Base-by-base conservation (phyloP, 2,113 vertebrate species). In the Hassar affinis region DNA sequence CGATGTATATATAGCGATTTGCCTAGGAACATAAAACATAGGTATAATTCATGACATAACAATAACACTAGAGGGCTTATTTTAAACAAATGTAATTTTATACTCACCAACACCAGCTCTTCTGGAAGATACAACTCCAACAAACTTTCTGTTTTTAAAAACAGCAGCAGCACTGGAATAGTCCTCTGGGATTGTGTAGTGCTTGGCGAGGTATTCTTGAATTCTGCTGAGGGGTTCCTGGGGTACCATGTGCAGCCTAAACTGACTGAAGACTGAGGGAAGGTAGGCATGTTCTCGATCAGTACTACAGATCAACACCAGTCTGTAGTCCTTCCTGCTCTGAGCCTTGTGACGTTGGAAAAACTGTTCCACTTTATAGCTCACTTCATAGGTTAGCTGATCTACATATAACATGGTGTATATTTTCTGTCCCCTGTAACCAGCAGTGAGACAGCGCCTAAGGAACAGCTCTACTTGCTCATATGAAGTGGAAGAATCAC, bases 1-100 rank as follows among this genome's bases (percentile, higher is more conserved):
- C 96, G 96, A 79, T 90, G 94, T 83, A 99, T 94, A 20, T 96
- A 98, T 3, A 99, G 95, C 22, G 98, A 99, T 89, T 98, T 99
- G 49, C 98, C 98, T 99, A 81, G 17, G 11, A 20, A 52, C 6
- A 85, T n/a, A 18, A 64, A 30, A 47, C 22, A 38, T 10, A 51
- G 33, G 25, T 33, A 61, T 42, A 33, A 76, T 56, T 45, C n/a
- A 33, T 25, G 1, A 33, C 8, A 79, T 17, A 66, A 30, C 27
- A 47, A 30, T 54, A 51, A 9, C 62, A 85, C 9, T 47, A 27
- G 3, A 84, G 3, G 0, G 18, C 20, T 52, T 15, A n/a, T 76
- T 57, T 30, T 12, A 59, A 12, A 42, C 35, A 30, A 14, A 61
- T 42, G 4, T 27, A 30, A 0, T 1, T 3, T 42, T 38, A 77